Evolutionary conservation across 2,113 vertebrate species (phyloP), one percentile per base, ranked within the genome.

Genomic region (Antennarius striatus): DNA sequence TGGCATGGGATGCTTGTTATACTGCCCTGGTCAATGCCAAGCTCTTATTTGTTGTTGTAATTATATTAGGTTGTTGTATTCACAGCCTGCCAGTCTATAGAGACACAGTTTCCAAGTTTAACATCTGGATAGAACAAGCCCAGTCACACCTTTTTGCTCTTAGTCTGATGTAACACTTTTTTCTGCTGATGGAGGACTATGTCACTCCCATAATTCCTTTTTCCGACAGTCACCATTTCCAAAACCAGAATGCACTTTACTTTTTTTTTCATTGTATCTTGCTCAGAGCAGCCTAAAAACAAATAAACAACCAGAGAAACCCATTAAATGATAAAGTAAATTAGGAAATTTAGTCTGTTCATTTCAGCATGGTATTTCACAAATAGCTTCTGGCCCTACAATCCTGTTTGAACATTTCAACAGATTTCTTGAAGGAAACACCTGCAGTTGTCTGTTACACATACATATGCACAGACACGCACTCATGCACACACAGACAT

Each of bases 71-170:
- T 5, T 57, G 46, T 28, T 51, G 36, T 49, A 42, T 59, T 16
- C 14, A 50, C 6, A 66, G 14, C 49, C 30, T 42, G 46, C 47
- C 4, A 66, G 14, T 55, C 30, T 42, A 47, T 53, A 58, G 48
- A 46, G 32, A 55, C 7, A 17, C 29, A 42, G 56, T 55, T 66
- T 56, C 63, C 56, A 65, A 60, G 56, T 11, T 42, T 49, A 67
- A 55, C 49, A 49, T 67, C 66, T 55, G 56, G 50, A 66, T 59
- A 53, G 30, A 15, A 55, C 32, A 10, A 60, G 49, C 15, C n/a
- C 3, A 15, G 71, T 73, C 63, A 67, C 49, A 42, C 22, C 22
- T 63, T 43, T 55, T n/a, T 60, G 50, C 51, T 73, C 50, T 49
- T 6, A 3, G 71, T 12, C 15, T 10, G 10, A 55, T 12, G 43